phyloP scores from a whole-genome alignment of 2,888 invertebrate genomes.

The Oxytorus armatus region DNA sequence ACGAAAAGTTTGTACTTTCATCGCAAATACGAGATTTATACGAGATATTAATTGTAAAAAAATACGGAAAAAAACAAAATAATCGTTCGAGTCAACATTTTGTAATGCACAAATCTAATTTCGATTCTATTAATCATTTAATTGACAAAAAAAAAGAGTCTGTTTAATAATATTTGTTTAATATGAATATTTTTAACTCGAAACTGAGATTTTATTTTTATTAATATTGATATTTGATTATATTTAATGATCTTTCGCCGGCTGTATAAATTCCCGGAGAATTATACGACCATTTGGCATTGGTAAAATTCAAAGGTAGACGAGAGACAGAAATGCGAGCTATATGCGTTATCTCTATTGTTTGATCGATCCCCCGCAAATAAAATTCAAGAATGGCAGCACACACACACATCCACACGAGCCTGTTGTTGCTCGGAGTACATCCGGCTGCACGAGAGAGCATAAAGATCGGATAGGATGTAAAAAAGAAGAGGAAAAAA shows the following conservation, averaged over 20 bases:
- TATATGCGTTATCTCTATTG: slow-evolving; percentile 37
- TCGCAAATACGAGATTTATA: too few relatives aligned
- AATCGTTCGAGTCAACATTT: too few relatives aligned
- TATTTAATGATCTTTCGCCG: too few relatives aligned
- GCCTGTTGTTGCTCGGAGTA: neutral
- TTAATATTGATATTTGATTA: neutral
- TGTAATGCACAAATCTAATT: too few relatives aligned
- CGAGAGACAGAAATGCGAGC: slow-evolving; percentile 25
- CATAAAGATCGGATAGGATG: slow-evolving; percentile 7
- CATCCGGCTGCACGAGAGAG: slow-evolving; percentile 6
- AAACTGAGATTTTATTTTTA: too few relatives aligned
- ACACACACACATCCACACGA: neutral
- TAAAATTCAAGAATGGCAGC: slow-evolving; percentile 48
- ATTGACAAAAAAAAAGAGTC: neutral
- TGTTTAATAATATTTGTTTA: too few relatives aligned
- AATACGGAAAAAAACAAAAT: neutral
- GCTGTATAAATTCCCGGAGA: neutral
- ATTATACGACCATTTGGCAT: slow-evolving; percentile 17
- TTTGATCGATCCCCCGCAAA: slow-evolving; percentile 62
- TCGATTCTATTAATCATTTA: neutral
- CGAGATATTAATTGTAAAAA: slow-evolving; percentile 3
- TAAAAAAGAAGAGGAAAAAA: slow-evolving; percentile 30
- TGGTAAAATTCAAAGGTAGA: slow-evolving; percentile 24
- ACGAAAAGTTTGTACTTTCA: slow-evolving; percentile 12
- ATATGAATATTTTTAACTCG: too few relatives aligned